Percentiles rank a stretch among this genome's conserved stretches.
Conservation (phyloP, 2,888 invertebrate genomes). For the Seladonia tumulorum region DNA sequence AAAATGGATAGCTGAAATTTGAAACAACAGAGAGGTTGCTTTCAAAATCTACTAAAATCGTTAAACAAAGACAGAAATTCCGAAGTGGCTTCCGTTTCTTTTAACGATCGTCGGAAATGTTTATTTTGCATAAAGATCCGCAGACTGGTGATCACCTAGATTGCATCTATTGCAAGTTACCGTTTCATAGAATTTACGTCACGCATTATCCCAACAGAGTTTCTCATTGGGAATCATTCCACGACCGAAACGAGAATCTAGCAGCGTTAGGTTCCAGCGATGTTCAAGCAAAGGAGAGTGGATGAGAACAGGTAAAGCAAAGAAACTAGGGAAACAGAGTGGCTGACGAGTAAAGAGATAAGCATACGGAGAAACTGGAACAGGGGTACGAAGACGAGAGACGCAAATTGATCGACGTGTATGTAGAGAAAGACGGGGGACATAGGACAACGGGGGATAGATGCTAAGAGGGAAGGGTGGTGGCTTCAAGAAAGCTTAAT, state of each 20-base stretch:
- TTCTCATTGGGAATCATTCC: not conserved
- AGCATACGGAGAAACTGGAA: not conserved
- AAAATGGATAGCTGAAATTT: too few species aligned
- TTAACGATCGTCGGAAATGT: too few species aligned
- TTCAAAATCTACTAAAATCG: too few species aligned
- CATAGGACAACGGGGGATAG: slow-evolving; percentile 20
- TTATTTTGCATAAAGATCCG: too few species aligned
- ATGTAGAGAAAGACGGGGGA: not conserved
- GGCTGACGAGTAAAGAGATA: not conserved
- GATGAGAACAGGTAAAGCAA: slow-evolving; percentile 12
- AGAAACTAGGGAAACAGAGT: not conserved
- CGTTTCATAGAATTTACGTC: not conserved
- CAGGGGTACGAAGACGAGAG: slow-evolving; percentile 24
- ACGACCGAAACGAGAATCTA: not conserved
- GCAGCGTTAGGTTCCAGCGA: slow-evolving; percentile 5
- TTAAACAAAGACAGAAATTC: not conserved
- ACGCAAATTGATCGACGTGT: slow-evolving; percentile 41
- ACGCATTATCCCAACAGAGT: not conserved
- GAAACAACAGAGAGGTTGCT: too few species aligned
- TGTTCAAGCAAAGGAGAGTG: slow-evolving; percentile 31
- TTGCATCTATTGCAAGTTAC: not conserved
- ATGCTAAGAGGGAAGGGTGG: slow-evolving; percentile 34
- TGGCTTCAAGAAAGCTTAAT: slow-evolving; percentile 64
- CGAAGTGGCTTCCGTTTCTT: too few species aligned
- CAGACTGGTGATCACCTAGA: not conserved